These are phyloP conservation scores for Chouioia cunea DNA, from an alignment of 2,888 invertebrate genomes.

Conservation along the genomic window DNA sequence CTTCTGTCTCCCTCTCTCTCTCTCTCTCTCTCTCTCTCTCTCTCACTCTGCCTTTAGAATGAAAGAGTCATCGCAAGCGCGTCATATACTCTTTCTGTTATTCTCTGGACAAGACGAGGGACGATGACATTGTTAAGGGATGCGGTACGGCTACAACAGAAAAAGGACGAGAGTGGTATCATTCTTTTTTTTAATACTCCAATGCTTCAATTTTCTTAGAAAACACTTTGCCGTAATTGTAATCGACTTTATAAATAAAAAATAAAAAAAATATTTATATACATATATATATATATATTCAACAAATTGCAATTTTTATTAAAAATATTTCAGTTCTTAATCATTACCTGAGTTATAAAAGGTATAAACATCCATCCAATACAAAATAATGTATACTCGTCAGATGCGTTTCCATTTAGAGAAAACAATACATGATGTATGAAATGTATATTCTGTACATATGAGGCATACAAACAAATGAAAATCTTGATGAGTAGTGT, in stretches of 20 bases:
- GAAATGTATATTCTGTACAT: no score
- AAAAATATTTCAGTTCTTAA: no score
- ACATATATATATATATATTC: no score
- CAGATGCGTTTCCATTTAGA: background rate
- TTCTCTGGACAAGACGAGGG: background rate
- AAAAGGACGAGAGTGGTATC: conserved; percentile 18
- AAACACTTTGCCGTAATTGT: no score
- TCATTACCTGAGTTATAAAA: no score
- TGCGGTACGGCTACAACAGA: background rate
- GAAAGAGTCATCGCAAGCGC: conserved; percentile 18
- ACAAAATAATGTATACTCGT: no score
- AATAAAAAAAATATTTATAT: no score
- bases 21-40: background rate
- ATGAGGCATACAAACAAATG: background rate
- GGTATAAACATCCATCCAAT: no score
- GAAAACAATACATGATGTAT: background rate
- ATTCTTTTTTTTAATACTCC: conserved; percentile 15
- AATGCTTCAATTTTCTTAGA: background rate
- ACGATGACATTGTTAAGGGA: conserved; percentile 17
- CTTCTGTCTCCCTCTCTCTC: background rate
- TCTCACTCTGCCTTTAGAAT: conserved; percentile 8
- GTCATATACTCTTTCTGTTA: conserved; percentile 5
- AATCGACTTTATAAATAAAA: no score
- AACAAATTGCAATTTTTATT: no score
- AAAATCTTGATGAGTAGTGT: background rate